phyloP scores from a whole-genome alignment of 2,113 vertebrate species.

The Chloropsis hardwickii region DNA sequence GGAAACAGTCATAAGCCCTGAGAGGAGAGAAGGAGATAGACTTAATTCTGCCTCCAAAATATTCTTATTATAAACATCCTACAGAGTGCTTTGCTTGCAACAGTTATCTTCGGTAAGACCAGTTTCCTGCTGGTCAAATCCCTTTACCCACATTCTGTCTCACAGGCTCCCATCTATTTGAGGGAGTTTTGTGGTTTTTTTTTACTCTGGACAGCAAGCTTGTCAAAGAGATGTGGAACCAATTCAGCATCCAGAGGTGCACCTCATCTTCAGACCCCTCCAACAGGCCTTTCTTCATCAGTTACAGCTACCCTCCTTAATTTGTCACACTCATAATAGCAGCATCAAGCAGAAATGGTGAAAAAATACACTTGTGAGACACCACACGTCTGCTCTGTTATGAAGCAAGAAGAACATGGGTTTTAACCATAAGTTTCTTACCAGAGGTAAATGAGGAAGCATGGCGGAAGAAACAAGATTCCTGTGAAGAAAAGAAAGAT shows the following conservation, averaged over 20 bases:
- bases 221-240: background rate
- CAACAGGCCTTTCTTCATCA: background rate
- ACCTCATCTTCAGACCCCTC: background rate
- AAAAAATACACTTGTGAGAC: background rate
- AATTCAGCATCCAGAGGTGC: background rate
- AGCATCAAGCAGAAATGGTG: background rate
- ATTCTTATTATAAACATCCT: background rate
- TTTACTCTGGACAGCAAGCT: background rate
- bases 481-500: background rate
- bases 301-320: background rate
- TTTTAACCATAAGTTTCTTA: background rate
- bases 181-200: background rate
- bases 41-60: background rate
- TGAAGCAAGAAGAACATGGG: background rate
- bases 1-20: background rate
- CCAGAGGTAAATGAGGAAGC: background rate
- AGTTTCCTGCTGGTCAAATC: background rate
- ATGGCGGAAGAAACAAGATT: background rate
- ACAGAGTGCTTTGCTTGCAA: background rate
- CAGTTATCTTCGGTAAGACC: background rate
- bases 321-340: background rate
- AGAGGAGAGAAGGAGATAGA: background rate
- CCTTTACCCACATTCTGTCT: background rate
- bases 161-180: background rate
- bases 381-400: background rate